Evolutionary conservation across 2,888 invertebrate genomes (phyloP).

Genomic region (Bunonema sp.): DNA sequence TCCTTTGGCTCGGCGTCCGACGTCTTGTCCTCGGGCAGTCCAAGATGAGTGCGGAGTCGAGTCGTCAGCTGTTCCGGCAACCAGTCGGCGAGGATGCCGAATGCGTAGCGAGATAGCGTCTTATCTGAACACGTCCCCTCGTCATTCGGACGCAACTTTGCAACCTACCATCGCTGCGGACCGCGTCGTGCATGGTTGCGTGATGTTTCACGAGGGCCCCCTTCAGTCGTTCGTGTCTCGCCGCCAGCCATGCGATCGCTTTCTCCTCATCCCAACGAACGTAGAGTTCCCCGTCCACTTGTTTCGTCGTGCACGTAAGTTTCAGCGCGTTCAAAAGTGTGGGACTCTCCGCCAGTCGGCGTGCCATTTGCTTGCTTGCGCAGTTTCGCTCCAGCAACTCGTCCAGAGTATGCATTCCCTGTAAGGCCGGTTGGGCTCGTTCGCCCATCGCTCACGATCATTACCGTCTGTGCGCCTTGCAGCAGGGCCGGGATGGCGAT

Average conservation of each 20-base stretch:
- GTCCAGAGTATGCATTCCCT: too few relatives aligned
- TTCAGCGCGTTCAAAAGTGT: too few relatives aligned
- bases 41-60: too few relatives aligned
- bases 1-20: too few relatives aligned
- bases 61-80: constrained; percentile 7
- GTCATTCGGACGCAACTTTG: too few relatives aligned
- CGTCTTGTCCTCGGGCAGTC: too few relatives aligned
- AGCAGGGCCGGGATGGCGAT: constrained; percentile 19
- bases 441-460: too few relatives aligned
- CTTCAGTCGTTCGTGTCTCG: constrained; percentile 14
- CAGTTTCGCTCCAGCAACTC: too few relatives aligned
- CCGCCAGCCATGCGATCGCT: constrained; percentile 18
- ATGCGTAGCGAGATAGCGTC: constrained; percentile 14
- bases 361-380: too few relatives aligned
- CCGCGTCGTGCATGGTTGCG: constrained; percentile 12
- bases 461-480: too few relatives aligned
- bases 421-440: too few relatives aligned
- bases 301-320: neutral
- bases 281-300: neutral
- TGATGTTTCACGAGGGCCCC: constrained; percentile 7
- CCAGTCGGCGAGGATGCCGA: constrained; percentile 14
- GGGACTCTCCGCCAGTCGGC: too few relatives aligned
- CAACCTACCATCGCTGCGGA: constrained; percentile 10
- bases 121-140: constrained; percentile 13
- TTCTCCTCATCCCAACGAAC: constrained; percentile 9